Evolutionary conservation across 2,888 invertebrate species (phyloP), one percentile per base, ranked within the genome.

Genomic region (Gymnoscelis rufifasciata): DNA sequence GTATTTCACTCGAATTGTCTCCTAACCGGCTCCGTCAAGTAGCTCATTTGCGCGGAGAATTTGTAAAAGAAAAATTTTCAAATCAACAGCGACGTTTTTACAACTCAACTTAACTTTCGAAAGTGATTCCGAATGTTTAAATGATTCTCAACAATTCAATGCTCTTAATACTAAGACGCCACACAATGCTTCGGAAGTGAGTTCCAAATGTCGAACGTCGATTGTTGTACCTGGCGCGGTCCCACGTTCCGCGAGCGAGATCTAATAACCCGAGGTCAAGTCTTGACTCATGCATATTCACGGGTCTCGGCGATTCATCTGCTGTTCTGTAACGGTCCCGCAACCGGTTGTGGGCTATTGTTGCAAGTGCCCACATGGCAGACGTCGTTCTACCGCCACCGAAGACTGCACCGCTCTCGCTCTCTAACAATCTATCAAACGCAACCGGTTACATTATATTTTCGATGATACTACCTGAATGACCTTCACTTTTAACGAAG

Each of bases 221-320:
- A 78, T 77, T 74, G 71, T 74, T 66, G 65, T 71, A 64, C 57
- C 57, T 62, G 63, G 58, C 62, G 59, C 55, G 71, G 81, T 83
- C 86, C 78, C 84, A 84, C 84, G 83, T 79, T 83, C 73, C 51
- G 68, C 66, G 72, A 66, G 60, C 72, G 73, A 75, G 74, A 68
- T 80, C 83, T 82, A 81, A 82, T 82, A 82, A 75, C 77, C 69
- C 81, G 84, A 86, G 87, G 88, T 87, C 83, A 81, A 79, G 69
- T 78, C 81, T 71, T 66, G 62, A 68, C 71, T 86, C 86, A 84
- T 87, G 88, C 86, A 86, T 87, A 87, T 87, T 87, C 88, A 87
- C 80, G 71, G 71, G 56, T 66, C 51, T 60, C 74, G 72, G 71
- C 76, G 80, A 74, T 70, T 82, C 86, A 81, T 87, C 84, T 44